A percentile compares a stretch with the other conserved stretches of the same genome.
These are phyloP conservation scores for Danionella dracula DNA, from an alignment of 2,797 vertebrate genomes.

Conservation along the genomic window DNA sequence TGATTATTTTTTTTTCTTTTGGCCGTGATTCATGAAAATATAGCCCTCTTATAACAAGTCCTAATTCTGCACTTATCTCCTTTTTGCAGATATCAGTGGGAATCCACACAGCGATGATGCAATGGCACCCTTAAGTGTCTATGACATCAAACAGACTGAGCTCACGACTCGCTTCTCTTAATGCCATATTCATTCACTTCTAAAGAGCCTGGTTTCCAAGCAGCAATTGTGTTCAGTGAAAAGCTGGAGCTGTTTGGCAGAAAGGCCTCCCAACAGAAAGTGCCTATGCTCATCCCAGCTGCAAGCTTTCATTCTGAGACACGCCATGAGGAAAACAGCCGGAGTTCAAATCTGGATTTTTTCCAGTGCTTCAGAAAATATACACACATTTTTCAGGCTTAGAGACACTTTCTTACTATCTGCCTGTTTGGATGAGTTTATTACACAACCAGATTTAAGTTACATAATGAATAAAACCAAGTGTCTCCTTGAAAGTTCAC, in stretches of 20 bases:
- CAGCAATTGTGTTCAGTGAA: conserved; percentile 21
- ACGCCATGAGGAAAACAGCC: background rate
- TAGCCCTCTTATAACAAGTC: too few relatives aligned
- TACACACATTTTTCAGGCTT: background rate
- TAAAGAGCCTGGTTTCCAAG: conserved; percentile 15
- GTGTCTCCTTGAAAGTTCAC: too few relatives aligned
- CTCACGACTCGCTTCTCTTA: conserved; percentile 4
- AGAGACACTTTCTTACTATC: background rate
- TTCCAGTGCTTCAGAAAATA: background rate
- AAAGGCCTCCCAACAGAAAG: background rate
- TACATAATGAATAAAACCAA: background rate
- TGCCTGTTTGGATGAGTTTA: background rate
- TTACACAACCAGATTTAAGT: background rate
- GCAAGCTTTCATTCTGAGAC: conserved; percentile 22
- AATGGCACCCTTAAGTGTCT: conserved; percentile 12
- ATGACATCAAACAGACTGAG: conserved; percentile 16
- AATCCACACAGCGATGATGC: conserved; percentile 3
- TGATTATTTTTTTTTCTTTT: too few relatives aligned
- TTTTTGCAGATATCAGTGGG: background rate
- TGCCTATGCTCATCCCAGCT: conserved; percentile 19
- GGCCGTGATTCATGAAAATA: too few relatives aligned
- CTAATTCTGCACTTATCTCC: background rate
- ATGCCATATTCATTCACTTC: conserved; percentile 23
- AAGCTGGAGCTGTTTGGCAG: background rate
- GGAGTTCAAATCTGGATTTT: background rate